phyloP scores from a whole-genome alignment of 2,113 vertebrate species.

The Siphamia tubifer region DNA sequence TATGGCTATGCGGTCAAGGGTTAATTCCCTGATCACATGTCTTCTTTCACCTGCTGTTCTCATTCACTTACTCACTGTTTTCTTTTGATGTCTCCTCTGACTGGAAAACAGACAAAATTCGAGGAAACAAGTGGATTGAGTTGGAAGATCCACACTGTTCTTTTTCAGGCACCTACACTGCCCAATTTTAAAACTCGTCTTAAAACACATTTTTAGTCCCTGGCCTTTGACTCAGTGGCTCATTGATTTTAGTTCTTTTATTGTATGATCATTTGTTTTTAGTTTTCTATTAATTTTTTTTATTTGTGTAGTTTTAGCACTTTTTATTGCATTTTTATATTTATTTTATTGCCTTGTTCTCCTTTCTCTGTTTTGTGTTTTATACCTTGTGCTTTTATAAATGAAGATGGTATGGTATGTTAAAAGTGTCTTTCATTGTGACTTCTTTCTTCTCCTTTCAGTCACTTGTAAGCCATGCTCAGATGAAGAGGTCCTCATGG shows the following conservation, averaged over 20 bases:
- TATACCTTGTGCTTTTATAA: too few species aligned
- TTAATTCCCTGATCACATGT: constrained; percentile 43
- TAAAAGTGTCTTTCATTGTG: background rate
- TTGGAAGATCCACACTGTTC: background rate
- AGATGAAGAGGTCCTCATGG: constrained; percentile 90
- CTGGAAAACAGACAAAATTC: background rate
- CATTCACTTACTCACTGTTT: constrained; percentile 16
- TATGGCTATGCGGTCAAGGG: constrained; percentile 56
- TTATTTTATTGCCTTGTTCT: too few species aligned
- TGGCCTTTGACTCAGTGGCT: too few species aligned
- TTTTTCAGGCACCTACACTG: too few species aligned
- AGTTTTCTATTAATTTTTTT: too few species aligned
- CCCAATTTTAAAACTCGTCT: too few species aligned
- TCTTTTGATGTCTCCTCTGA: constrained; percentile 3
- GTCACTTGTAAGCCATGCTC: constrained; percentile 89
- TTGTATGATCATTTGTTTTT: too few species aligned
- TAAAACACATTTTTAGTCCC: too few species aligned
- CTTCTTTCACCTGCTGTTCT: constrained; percentile 57
- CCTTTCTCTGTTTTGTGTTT: too few species aligned
- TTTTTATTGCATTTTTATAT: too few species aligned
- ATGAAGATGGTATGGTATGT: background rate
- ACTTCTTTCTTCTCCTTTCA: constrained; percentile 20
- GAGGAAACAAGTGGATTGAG: background rate
- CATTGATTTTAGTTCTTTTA: too few species aligned
- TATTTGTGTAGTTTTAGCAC: too few species aligned